Evolutionary conservation across 2,888 invertebrate genomes (phyloP).

Genomic region (Sicus ferrugineus): DNA sequence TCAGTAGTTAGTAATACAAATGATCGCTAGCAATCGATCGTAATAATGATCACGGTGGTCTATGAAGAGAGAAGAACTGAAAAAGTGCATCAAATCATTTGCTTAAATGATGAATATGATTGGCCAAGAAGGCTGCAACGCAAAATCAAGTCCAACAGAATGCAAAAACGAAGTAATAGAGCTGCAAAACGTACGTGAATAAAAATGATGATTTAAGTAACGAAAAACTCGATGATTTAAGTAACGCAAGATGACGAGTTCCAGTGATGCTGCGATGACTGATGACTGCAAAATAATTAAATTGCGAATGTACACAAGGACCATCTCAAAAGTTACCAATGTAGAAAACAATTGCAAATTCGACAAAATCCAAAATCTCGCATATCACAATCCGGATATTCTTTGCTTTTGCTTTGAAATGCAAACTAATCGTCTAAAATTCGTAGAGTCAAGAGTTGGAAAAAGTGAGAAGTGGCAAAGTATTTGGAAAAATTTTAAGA

Average conservation of each 20-base stretch:
- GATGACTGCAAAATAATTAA: conserved; percentile 35
- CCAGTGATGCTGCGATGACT: conserved; percentile 15
- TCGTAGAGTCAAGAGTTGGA: conserved; percentile 16
- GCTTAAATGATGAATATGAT: too few relatives aligned
- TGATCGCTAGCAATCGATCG: too few relatives aligned
- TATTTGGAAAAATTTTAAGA: conserved; percentile 4
- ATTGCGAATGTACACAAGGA: conserved; percentile 72
- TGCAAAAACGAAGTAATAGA: too few relatives aligned
- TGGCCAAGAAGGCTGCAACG: too few relatives aligned
- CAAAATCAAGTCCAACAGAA: too few relatives aligned
- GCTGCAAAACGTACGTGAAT: neutral
- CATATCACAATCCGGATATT: too few relatives aligned
- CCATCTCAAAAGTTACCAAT: conserved; percentile 93
- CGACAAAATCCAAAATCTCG: too few relatives aligned
- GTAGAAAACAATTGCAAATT: conserved; percentile 53
- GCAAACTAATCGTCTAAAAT: conserved; percentile 8
- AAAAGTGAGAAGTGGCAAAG: neutral
- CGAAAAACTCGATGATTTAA: neutral
- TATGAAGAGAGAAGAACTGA: conserved; percentile 14
- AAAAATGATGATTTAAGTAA: neutral
- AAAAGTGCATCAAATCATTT: too few relatives aligned
- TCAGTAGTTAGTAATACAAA: too few relatives aligned
- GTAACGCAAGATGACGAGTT: conserved; percentile 5
- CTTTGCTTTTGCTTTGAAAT: conserved; percentile 31
- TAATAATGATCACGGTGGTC: neutral